Percentiles rank a stretch among this genome's conserved stretches.
phyloP scores from a whole-genome alignment of 2,797 vertebrate genomes.

The Gambelia wislizenii region DNA sequence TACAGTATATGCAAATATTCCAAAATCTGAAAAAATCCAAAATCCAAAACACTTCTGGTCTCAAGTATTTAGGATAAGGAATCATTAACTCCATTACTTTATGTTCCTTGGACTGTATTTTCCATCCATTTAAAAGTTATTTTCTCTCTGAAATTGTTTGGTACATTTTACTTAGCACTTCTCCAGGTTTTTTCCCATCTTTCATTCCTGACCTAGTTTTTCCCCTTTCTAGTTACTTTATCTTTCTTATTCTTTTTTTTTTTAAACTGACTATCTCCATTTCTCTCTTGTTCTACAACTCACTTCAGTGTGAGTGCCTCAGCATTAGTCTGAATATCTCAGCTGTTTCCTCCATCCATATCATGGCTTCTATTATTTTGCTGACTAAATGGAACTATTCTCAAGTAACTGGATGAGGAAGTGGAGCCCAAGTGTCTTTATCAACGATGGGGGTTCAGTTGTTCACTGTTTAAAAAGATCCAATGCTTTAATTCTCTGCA shows the following conservation, averaged over 20 bases:
- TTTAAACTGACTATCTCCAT: conserved; percentile 1
- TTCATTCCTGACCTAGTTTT: conserved; percentile 24
- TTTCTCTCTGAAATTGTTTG: background rate
- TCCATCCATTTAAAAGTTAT: background rate
- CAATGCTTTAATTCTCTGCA: background rate
- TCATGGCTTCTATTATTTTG: conserved; percentile 33
- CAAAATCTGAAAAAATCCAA: too few relatives aligned
- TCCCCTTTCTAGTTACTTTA: conserved; percentile 22
- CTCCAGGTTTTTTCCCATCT: background rate
- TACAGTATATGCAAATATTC: too few relatives aligned
- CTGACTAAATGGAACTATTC: background rate
- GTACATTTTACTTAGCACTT: background rate
- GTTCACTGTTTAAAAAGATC: conserved; percentile 5
- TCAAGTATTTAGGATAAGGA: too few relatives aligned
- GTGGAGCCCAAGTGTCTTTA: conserved; percentile 30
- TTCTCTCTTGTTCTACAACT: conserved; percentile 24
- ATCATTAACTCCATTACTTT: too few relatives aligned
- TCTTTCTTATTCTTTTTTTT: background rate
- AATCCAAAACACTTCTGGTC: too few relatives aligned
- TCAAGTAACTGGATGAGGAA: conserved; percentile 13
- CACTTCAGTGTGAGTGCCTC: conserved; percentile 1
- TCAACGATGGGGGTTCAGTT: background rate
- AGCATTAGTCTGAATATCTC: background rate
- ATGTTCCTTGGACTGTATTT: background rate
- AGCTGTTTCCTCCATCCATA: conserved; percentile 21